Evolutionary conservation across 2,888 invertebrate species (phyloP), one percentile per base, ranked within the genome.

Genomic region (Athalia rosae): DNA sequence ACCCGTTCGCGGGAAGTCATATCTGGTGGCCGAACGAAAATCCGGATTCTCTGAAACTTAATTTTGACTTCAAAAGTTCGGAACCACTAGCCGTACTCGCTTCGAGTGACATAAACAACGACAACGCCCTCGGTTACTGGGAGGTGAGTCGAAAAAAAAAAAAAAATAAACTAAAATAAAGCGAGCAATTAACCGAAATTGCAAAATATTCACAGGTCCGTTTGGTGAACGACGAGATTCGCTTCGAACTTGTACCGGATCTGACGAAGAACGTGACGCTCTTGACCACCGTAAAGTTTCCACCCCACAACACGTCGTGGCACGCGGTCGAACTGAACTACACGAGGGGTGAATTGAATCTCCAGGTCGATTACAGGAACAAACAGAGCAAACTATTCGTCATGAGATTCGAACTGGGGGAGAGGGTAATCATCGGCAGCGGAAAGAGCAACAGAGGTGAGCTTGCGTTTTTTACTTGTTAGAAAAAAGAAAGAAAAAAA

Each of bases 1-100:
- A 96, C 91, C 97, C 97, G 74, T 97, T 97, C 89, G 95, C 96
- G 79, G 95, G 96, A 73, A 96, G 97, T 80, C 96, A 97, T 90
- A 95, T 97, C 89, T 95, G 96, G 95, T 97, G 96, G 95, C 95
- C 95, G 67, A 93, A 95, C 88, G 93, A 94, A 88, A 93, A 93
- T 84, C 94, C 93, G 56, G 93, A 95, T 83, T 94, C 93, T 84
- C 92, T 97, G 81, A 94, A 94, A 89, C 91, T 97, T 83, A 94
- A 94, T 88, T 96, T 97, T 90, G 95, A 96, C 90, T 97, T 97
- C 90, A 97, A 96, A 90, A 96, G 95, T 78, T 95, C 94, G 85
- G 94, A 95, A 85, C 94, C 94, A 82, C 93, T 95, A 90, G 97
- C 96, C 48, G 95, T 97, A 64, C 91, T 97, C 82, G 97, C 97